Base-by-base conservation (phyloP, 1,140 invertebrate genomes). In the Drosophila orosa region DNA sequence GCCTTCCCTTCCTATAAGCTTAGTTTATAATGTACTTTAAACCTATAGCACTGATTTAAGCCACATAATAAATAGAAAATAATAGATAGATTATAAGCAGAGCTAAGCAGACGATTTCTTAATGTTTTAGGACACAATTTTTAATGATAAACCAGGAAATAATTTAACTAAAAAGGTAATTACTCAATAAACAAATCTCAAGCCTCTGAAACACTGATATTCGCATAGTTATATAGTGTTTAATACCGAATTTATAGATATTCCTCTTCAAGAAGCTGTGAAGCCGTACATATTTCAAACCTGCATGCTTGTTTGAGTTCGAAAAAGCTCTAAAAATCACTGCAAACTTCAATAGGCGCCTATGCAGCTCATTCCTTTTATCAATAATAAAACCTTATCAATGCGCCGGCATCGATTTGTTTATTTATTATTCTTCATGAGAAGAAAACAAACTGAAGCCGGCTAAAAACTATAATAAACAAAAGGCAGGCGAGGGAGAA, bases 341-440 rank as follows among this genome's bases (percentile, higher is more conserved):
- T 9, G 5, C 5, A 63, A 19, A 48, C 42, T 22, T 9, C 4
- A 63, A 63, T 67, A n/a, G 19, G 35, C 31, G 22, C 25, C n/a
- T 17, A 4, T 24, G 27, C 29, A 47, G 25, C 25, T 63, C 7
- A 7, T 29, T 39, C 48, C 8, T 39, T 47, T 66, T 39, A 63
- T 48, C 59, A 65, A 67, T 17, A 63, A 35, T 15, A 59, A 40
- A 37, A 22, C 35, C 42, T 67, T 47, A 63, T 48, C 63, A 39
- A 63, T 63, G 63, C 59, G 59, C 63, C 63, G 63, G 63, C 63
- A 67, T 67, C 44, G 63, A 67, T 67, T 63, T 63, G 58, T 66
- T 66, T 24, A 5, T 12, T 29, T 45, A 10, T 45, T 17, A 25
- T 57, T 24, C 17, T 57, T 55, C 7, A 33, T 5, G 9, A 15